A percentile compares a stretch with the other conserved stretches of the same genome.
These are phyloP conservation scores for Euphydryas editha DNA, from an alignment of 2,888 invertebrate genomes.

Conservation along the genomic window DNA sequence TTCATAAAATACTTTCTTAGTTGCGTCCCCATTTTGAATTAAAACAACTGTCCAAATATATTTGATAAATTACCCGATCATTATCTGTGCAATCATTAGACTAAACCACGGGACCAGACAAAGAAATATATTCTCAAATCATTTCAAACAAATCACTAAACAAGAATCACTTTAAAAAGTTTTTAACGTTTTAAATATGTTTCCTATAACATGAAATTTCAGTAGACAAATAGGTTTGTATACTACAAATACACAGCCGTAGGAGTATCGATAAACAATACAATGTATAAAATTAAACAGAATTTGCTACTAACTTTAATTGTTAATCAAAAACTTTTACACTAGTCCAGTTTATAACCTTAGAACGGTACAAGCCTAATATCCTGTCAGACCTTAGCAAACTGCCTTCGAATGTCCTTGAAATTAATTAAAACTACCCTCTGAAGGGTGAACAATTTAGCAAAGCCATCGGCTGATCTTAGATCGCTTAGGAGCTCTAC, in stretches of 20 bases:
- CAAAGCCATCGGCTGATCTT: conserved; percentile 73
- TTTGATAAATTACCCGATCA: too few relatives aligned
- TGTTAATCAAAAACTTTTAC: conserved; percentile 23
- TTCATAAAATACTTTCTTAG: too few relatives aligned
- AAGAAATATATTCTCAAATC: too few relatives aligned
- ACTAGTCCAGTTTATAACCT: conserved; percentile 3
- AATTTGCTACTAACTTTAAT: conserved; percentile 14
- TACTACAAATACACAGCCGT: background rate
- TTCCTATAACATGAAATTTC: background rate
- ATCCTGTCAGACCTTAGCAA: conserved; percentile 31
- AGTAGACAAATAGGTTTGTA: background rate
- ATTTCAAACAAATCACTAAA: too few relatives aligned
- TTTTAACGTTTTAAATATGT: too few relatives aligned
- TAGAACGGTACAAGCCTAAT: conserved; percentile 12
- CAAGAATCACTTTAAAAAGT: too few relatives aligned
- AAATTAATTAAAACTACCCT: conserved; percentile 75
- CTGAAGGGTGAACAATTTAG: conserved; percentile 59
- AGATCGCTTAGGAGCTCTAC: conserved; percentile 65
- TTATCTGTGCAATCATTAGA: too few relatives aligned
- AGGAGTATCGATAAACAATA: background rate
- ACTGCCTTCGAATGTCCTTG: conserved; percentile 47
- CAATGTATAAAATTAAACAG: background rate
- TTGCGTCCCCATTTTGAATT: too few relatives aligned
- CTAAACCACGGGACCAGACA: too few relatives aligned
- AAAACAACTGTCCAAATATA: too few relatives aligned